Percentiles rank a stretch among this genome's conserved stretches.
These are phyloP conservation scores for Panthera leo DNA, from an alignment of 2,113 vertebrate genomes.

Conservation along the genomic window DNA sequence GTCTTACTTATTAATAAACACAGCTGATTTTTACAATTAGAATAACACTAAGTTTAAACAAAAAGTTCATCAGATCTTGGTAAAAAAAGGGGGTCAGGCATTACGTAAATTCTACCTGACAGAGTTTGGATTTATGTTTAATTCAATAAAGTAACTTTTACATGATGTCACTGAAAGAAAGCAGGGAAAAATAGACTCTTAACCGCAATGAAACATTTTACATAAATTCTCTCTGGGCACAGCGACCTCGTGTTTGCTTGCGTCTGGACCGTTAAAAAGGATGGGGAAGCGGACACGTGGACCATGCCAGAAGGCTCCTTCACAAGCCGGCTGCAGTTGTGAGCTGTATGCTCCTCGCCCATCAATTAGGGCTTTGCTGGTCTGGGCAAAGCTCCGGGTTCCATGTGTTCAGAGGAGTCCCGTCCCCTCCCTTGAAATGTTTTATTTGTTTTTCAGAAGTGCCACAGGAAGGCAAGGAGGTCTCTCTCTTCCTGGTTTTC, in stretches of 20 bases:
- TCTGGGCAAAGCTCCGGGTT: too few species aligned
- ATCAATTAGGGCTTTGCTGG: not conserved
- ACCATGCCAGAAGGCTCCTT: too few species aligned
- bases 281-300: not conserved
- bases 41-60: not conserved
- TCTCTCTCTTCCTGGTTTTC: not conserved
- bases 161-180: not conserved
- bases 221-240: not conserved
- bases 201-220: not conserved
- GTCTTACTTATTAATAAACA: not conserved
- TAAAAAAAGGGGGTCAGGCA: not conserved
- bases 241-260: not conserved
- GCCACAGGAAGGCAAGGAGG: not conserved
- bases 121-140: not conserved
- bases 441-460: not conserved
- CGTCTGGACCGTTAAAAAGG: not conserved
- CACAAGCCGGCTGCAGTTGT: not conserved
- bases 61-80: not conserved
- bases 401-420: not conserved
- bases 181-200: not conserved
- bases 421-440: not conserved
- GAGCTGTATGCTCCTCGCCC: fast-evolving
- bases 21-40: not conserved
- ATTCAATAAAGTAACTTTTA: not conserved
- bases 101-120: not conserved